phyloP scores from a whole-genome alignment of 2,888 invertebrate species.

The Ophion costatus region DNA sequence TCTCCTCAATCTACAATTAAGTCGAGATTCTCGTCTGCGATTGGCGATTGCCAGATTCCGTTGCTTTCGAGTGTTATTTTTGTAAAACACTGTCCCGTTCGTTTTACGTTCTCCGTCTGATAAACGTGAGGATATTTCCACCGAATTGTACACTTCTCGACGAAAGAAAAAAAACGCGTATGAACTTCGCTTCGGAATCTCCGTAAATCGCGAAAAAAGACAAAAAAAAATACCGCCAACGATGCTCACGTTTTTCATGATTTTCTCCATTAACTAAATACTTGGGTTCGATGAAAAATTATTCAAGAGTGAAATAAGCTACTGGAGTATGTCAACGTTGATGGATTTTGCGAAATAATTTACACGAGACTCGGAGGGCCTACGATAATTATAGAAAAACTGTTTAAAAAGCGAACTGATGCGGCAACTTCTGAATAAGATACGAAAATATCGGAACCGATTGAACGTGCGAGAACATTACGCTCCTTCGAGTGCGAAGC shows the following conservation, averaged over 20 bases:
- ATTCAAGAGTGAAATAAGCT: background rate
- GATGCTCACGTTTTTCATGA: background rate
- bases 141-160: background rate
- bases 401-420: background rate
- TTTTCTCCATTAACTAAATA: background rate
- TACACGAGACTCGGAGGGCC: background rate
- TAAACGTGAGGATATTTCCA: background rate
- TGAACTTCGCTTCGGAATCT: background rate
- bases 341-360: background rate
- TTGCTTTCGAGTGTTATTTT: background rate
- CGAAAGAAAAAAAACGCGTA: background rate
- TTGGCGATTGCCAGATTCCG: constrained; percentile 11
- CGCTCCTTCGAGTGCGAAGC: constrained; percentile 1
- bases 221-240: background rate
- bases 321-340: background rate
- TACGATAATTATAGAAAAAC: constrained; percentile 2
- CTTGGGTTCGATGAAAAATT: background rate
- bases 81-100: background rate
- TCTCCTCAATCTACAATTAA: constrained; percentile 41
- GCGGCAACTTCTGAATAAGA: constrained; percentile 1
- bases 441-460: constrained; percentile 1
- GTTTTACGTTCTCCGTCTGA: background rate
- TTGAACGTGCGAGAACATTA: background rate
- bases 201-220: background rate
- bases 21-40: background rate